Evolutionary conservation across 2,797 vertebrate genomes (phyloP).

Genomic region (Epinephelus malabaricus): DNA sequence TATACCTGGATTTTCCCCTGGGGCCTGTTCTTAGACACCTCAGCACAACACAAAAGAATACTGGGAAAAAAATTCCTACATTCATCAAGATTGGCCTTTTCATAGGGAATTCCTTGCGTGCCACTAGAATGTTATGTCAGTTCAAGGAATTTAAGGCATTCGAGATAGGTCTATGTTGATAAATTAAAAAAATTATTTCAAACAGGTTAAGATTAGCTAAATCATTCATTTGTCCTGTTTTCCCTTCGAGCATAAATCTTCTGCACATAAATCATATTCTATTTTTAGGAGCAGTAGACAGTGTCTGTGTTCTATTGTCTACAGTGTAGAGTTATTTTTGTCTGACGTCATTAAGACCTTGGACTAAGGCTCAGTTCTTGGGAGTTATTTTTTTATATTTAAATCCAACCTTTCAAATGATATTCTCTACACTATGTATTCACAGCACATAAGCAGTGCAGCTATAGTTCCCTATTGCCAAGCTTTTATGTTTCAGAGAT

Average conservation of each 20-base stretch:
- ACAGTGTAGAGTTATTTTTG: neutral
- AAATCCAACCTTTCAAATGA: slow-evolving; percentile 10
- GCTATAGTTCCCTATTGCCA: slow-evolving; percentile 15
- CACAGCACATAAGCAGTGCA: slow-evolving; percentile 1
- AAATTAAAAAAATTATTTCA: neutral
- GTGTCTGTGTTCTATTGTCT: neutral
- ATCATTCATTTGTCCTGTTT: neutral
- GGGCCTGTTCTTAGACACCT: slow-evolving; percentile 1
- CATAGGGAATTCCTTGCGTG: slow-evolving; percentile 1
- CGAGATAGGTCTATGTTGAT: neutral
- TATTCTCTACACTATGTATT: slow-evolving; percentile 18
- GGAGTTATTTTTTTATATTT: neutral
- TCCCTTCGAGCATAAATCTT: neutral
- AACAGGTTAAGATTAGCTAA: neutral
- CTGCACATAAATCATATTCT: neutral
- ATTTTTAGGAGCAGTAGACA: neutral
- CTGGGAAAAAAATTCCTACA: neutral
- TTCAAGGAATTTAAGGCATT: slow-evolving; percentile 6
- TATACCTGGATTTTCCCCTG: neutral
- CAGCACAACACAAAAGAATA: slow-evolving; percentile 8
- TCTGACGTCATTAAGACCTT: slow-evolving; percentile 8
- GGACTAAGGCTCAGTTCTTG: neutral
- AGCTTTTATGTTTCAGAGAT: slow-evolving; percentile 28
- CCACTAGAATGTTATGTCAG: neutral
- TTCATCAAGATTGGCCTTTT: slow-evolving; percentile 5